A percentile compares a stretch with the other conserved stretches of the same genome.
Conservation (phyloP, 2,113 vertebrate species). For the Apteryx owenii region DNA sequence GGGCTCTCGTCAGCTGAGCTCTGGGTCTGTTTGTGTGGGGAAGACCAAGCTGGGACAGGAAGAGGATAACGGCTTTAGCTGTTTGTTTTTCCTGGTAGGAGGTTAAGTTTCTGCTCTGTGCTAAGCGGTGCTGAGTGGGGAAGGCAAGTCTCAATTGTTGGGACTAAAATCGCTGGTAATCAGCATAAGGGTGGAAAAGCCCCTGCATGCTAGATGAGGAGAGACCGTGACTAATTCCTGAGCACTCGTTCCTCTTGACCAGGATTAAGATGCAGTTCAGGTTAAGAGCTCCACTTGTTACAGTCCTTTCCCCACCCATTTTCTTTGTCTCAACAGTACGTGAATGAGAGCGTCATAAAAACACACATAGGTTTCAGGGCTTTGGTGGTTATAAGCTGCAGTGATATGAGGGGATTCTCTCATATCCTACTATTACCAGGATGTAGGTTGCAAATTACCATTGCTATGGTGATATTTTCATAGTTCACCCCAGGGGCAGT, state of each 20-base stretch:
- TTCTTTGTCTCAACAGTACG: conserved; percentile 24
- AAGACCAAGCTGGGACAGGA: fast-evolving
- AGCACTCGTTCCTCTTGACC: background rate
- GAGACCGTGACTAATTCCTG: background rate
- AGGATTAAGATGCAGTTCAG: background rate
- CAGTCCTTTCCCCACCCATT: conserved; percentile 22
- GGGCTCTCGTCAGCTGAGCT: too few relatives aligned
- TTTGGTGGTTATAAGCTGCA: background rate
- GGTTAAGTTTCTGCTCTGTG: fast-evolving
- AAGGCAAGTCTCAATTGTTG: background rate
- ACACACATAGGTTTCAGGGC: background rate
- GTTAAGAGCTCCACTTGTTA: background rate
- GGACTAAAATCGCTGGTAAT: background rate
- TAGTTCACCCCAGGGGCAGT: background rate
- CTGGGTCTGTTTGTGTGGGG: fast-evolving
- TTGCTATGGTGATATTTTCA: background rate
- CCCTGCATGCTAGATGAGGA: background rate
- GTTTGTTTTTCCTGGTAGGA: background rate
- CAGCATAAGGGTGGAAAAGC: fast-evolving
- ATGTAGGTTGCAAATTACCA: background rate
- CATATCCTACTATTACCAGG: background rate
- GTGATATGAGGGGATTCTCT: background rate
- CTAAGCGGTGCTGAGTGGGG: background rate
- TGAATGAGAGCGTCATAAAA: background rate
- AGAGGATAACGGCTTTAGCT: fast-evolving